Base-by-base conservation (phyloP, 2,888 invertebrate genomes). In the Callosobruchus maculatus region DNA sequence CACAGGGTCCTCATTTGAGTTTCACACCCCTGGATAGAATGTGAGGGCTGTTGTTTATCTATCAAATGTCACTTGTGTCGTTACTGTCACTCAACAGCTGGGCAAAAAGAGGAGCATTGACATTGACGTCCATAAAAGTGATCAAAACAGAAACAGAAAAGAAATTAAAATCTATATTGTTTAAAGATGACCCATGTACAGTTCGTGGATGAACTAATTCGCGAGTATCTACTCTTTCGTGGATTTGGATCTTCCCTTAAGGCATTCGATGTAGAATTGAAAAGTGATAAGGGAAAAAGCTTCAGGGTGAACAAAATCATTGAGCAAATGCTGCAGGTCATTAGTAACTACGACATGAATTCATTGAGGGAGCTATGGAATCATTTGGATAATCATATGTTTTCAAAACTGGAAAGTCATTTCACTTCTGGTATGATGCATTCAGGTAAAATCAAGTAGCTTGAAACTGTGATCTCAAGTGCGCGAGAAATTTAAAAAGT, bases 251-350 rank as follows among this genome's bases (percentile, higher is more conserved):
- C 92, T 18, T 93, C 96, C 0, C 88, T 97, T 26, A 95, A 95
- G 88, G 90, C 93, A 0, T 94, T 97, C 82, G 97, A 98, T 84
- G 89, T 89, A 77, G 98, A 98, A 86, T 88, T 97, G 78, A 97
- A 96, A 86, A 90, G 91, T 71, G 97, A 97, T 84, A 97, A 96
- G 88, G 97, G 97, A 86, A 96, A 95, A 88, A 95, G 96, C 77
- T 96, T 97, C 84, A 90, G 97, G 84, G 97, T 95, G 18, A 96
- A 96, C 83, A 94, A 94, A 89, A 93, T 96, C 78, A 91, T 95
- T 49, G 97, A 97, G 74, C 96, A 96, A 87, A 90, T 98, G 74
- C 88, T 94, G 83, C 91, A 92, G 77, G 91, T 90, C 77, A 90
- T 95, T 72, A 92, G 92, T 81, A 90, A 89, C 75, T 95, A 95